Conservation (phyloP, 1,140 invertebrate species). For the Atta cephalotes region DNA sequence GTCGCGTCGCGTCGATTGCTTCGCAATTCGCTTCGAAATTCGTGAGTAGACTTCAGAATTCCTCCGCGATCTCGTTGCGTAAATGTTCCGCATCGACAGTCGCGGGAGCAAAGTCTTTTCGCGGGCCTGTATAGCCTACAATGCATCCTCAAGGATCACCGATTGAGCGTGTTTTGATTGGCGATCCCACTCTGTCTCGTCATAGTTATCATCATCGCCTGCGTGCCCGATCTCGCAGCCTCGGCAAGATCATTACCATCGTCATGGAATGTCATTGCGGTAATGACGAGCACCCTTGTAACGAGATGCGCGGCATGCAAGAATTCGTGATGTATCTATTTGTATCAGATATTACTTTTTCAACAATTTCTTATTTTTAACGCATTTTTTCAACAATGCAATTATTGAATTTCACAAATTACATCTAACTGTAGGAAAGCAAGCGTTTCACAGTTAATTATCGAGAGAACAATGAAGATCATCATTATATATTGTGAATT, state of each 20-base stretch:
- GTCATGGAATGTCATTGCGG: constrained; percentile 32
- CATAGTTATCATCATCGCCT: constrained; percentile 34
- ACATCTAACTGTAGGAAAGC: background rate
- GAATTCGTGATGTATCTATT: background rate
- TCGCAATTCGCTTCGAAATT: constrained; percentile 10
- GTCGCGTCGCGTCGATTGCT: background rate
- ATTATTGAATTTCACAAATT: background rate
- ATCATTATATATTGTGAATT: background rate
- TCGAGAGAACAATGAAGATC: background rate
- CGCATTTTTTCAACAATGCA: background rate
- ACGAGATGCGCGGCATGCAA: constrained; percentile 28
- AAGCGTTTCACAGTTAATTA: background rate
- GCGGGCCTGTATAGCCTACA: background rate
- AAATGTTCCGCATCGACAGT: background rate
- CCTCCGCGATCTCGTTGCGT: background rate
- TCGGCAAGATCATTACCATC: constrained; percentile 71
- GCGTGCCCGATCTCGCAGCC: constrained; percentile 52
- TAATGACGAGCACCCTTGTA: constrained; percentile 1
- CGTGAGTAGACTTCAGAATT: background rate
- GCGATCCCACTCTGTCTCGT: background rate
- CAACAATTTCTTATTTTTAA: background rate
- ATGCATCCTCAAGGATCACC: constrained; percentile 40
- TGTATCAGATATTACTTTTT: background rate
- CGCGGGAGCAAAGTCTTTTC: background rate
- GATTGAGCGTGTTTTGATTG: background rate